These are phyloP conservation scores for Asbolus verrucosus DNA, from an alignment of 1,140 invertebrate genomes.

Conservation along the genomic window DNA sequence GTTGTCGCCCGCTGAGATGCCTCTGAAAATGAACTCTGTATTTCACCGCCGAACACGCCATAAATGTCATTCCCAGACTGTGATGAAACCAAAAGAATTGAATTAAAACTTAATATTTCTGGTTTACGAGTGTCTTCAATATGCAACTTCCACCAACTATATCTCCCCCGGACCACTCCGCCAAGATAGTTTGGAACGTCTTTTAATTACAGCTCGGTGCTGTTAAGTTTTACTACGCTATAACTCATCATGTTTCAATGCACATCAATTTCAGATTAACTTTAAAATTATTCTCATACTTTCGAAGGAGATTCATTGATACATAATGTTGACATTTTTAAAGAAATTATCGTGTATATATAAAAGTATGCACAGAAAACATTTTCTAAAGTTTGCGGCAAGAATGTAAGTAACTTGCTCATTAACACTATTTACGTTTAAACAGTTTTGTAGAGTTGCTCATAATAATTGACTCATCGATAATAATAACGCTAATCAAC, in stretches of 20 bases:
- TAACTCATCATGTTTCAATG: conserved; percentile 22
- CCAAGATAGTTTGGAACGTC: conserved; percentile 24
- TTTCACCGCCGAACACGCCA: conserved; percentile 44
- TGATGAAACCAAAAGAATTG: conserved; percentile 45
- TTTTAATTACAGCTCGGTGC: conserved; percentile 20
- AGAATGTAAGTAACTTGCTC: too few species aligned
- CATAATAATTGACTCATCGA: too few species aligned
- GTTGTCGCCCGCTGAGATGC: conserved; percentile 41
- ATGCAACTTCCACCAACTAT: conserved; percentile 40
- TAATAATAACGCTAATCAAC: too few species aligned
- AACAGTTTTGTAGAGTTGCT: too few species aligned
- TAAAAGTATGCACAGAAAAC: too few species aligned
- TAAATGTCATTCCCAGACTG: conserved; percentile 41
- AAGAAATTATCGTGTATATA: too few species aligned
- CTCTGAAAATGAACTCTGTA: conserved; percentile 47
- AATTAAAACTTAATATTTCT: conserved; percentile 45
- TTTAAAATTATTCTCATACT: not conserved
- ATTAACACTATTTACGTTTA: too few species aligned
- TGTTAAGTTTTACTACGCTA: conserved; percentile 21
- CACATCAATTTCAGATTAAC: conserved; percentile 1
- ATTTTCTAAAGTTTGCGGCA: too few species aligned
- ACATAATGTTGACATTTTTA: too few species aligned
- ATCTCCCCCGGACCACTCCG: conserved; percentile 1
- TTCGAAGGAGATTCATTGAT: too few species aligned
- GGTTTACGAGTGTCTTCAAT: conserved; percentile 43